A percentile compares a stretch with the other conserved stretches of the same genome.
phyloP scores from a whole-genome alignment of 2,113 vertebrate genomes.

The Melanerpes formicivorus region DNA sequence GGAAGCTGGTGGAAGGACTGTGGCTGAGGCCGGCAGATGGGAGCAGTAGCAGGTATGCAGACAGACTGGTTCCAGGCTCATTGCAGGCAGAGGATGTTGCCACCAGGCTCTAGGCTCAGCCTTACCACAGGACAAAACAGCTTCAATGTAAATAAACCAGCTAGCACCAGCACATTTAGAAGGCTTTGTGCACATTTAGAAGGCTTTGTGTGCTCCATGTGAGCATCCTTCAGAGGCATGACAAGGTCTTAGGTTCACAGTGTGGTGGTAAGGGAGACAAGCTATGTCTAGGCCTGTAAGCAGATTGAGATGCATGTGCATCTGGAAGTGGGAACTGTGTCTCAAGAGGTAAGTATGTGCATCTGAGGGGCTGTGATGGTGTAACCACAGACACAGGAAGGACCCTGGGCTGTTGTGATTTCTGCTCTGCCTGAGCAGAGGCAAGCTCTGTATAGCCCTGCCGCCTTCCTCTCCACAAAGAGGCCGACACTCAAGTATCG shows the following conservation, averaged over 20 bases:
- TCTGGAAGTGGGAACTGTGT: neutral
- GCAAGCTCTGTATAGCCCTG: neutral
- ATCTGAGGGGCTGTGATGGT: neutral
- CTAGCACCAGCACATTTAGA: neutral
- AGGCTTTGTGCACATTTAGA: neutral
- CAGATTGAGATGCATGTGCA: neutral
- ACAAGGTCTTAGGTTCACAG: neutral
- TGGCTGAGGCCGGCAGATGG: neutral
- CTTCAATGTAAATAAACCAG: constrained; percentile 6
- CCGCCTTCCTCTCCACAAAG: neutral
- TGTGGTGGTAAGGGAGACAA: accelerated
- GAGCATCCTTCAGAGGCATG: neutral
- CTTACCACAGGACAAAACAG: neutral
- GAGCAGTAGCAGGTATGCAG: constrained; percentile 1
- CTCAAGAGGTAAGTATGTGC: neutral
- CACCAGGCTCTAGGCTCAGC: accelerated
- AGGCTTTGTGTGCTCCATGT: neutral
- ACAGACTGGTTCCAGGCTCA: neutral
- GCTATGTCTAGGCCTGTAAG: neutral
- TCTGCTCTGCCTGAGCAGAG: neutral
- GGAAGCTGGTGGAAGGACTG: neutral
- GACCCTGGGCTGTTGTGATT: neutral
- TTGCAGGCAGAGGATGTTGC: neutral
- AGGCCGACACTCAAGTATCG: neutral
- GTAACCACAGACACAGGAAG: neutral